Conservation (phyloP, 2,113 vertebrate genomes). For the Poecile atricapillus region DNA sequence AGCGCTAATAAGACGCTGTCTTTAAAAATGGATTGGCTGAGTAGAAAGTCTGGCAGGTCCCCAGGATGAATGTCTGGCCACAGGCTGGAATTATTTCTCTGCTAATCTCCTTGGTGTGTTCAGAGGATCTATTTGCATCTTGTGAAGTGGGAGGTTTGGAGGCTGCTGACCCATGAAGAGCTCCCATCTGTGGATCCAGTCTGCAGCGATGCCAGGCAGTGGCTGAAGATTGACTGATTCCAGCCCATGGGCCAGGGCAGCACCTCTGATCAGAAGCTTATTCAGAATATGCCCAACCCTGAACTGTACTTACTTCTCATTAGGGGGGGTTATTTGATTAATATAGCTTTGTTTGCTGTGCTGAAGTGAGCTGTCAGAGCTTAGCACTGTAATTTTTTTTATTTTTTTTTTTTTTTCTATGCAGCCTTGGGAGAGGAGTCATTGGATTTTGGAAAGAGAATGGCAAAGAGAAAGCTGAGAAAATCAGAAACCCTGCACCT, state of each 20-base stretch:
- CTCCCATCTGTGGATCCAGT: not conserved
- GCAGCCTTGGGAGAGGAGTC: not conserved
- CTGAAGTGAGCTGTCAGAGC: not conserved
- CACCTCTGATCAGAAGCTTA: not conserved
- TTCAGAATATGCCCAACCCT: not conserved
- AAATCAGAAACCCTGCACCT: not conserved
- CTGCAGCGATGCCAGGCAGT: not conserved
- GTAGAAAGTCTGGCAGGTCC: constrained; percentile 22
- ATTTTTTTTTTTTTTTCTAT: not conserved
- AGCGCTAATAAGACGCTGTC: constrained; percentile 19
- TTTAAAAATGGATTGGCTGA: constrained; percentile 54
- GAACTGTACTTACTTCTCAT: not conserved
- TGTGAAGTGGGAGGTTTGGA: not conserved
- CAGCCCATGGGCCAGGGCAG: not conserved
- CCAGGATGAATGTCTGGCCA: constrained; percentile 32
- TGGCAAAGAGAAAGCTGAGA: not conserved
- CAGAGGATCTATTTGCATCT: not conserved
- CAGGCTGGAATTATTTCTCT: constrained; percentile 20
- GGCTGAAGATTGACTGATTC: not conserved
- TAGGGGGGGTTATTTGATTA: not conserved
- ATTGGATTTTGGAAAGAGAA: not conserved
- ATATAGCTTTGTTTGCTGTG: not conserved
- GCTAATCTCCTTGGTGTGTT: constrained; percentile 13
- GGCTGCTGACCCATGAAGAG: not conserved
- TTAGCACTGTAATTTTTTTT: not conserved